Conservation (phyloP, 1,140 invertebrate species). For the Pogonomyrmex californicus region DNA sequence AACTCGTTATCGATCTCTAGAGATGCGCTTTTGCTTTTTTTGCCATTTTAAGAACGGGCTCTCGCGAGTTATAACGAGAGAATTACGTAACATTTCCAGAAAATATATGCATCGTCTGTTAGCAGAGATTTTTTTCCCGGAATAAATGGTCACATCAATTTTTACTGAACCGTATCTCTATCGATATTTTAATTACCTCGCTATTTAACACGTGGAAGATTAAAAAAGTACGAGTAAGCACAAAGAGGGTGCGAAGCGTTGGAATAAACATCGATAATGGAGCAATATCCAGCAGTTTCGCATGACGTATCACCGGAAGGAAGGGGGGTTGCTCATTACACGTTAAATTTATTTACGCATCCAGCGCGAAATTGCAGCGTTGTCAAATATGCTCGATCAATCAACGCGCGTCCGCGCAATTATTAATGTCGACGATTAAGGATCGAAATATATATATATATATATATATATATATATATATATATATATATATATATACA, state of each 20-base stretch:
- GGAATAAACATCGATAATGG: constrained; percentile 31
- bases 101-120: neutral
- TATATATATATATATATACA: neutral
- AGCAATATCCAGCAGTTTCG: neutral
- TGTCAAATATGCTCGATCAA: constrained; percentile 15
- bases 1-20: neutral
- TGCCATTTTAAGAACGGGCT: no score
- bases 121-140: neutral
- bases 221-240: constrained; percentile 5
- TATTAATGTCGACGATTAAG: constrained; percentile 42
- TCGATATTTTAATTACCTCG: constrained; percentile 18
- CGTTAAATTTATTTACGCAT: constrained; percentile 42
- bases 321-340: constrained; percentile 17
- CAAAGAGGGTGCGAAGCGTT: neutral
- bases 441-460: constrained; percentile 6
- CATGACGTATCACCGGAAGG: neutral
- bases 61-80: neutral
- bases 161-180: neutral
- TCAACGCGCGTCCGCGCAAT: constrained; percentile 18
- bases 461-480: neutral
- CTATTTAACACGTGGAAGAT: constrained; percentile 31
- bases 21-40: neutral
- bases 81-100: neutral
- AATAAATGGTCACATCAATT: constrained; percentile 4
- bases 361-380: neutral